phyloP scores from a whole-genome alignment of 2,888 invertebrate species.

The Peribatodes rhomboidaria region DNA sequence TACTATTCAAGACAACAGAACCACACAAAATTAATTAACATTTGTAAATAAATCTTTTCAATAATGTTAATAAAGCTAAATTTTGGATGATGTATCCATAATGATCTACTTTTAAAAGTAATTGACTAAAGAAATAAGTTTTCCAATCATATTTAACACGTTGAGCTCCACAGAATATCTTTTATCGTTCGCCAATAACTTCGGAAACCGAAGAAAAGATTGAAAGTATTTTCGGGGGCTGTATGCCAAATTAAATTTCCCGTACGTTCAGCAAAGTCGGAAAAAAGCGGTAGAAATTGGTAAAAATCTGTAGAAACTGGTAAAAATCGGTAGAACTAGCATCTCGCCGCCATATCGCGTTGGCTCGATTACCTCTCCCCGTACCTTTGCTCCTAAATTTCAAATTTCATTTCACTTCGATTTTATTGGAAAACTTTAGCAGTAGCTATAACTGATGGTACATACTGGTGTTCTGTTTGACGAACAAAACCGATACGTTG shows the following conservation, averaged over 20 bases:
- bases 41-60: no score
- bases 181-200: conserved; percentile 33
- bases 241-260: conserved; percentile 61
- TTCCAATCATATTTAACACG: not conserved
- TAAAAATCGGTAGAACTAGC: conserved; percentile 68
- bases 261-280: conserved; percentile 40
- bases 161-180: conserved; percentile 4
- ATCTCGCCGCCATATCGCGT: conserved; percentile 60
- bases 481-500: not conserved
- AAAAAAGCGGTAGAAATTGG: conserved; percentile 55
- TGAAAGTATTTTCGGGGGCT: conserved; percentile 52
- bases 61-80: no score
- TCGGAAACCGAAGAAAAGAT: conserved; percentile 31
- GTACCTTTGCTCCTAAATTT: conserved; percentile 67
- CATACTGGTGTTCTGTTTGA: conserved; percentile 49
- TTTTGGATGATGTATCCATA: no score
- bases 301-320: conserved; percentile 54
- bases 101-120: no score
- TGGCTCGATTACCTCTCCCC: conserved; percentile 70
- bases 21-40: no score
- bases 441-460: conserved; percentile 64
- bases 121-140: not conserved
- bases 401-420: conserved; percentile 80
- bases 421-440: conserved; percentile 84
- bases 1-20: no score